Evolutionary conservation across 2,888 invertebrate genomes (phyloP), one percentile per base, ranked within the genome.

Genomic region (Xanthia togata): DNA sequence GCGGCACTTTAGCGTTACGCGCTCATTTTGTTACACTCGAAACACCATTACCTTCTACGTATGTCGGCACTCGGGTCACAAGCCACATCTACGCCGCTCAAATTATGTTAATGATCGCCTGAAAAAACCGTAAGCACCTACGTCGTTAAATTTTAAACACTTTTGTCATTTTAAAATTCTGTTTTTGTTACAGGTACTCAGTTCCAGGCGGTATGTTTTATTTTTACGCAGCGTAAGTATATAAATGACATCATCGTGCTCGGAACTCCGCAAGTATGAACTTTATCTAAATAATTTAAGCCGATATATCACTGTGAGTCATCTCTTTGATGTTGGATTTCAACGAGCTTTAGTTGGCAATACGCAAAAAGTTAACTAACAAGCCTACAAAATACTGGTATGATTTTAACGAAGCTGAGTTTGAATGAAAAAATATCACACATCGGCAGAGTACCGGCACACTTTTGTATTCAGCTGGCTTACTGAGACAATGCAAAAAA

Each of bases 111-210:
- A 94, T 91, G 90, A 91, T 90, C 88, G 79, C 82, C 89, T 89
- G 87, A 90, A 93, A 92, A 92, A 93, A 90, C 89, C 89, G 86
- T 90, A 92, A 92, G 89, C 89, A 89, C 87, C 89, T 83, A 81
- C 88, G 84, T 91, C 92, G 89, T 94, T 92, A 93, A 88, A 92
- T 91, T 92, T 92, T 90, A 92, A 93, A 91, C 89, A 81, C 35
- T 83, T 87, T 75, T 82, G 72, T 76, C 67, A 81, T 88, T 88
- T 87, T 87, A 88, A 89, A 90, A 89, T 87, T 89, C 89, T 90
- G 87, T 93, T 92, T 92, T 93, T 94, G 93, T 94, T 94, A 82
- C 93, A 94, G 93, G 95, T 95, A 94, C 89, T 82, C 82, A 76
- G 76, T 77, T 85, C 76, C 76, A 84, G 78, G 38, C 71, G 79